A percentile compares a stretch with the other conserved stretches of the same genome.
phyloP scores from a whole-genome alignment of 2,113 vertebrate species.

The Bos taurus region DNA sequence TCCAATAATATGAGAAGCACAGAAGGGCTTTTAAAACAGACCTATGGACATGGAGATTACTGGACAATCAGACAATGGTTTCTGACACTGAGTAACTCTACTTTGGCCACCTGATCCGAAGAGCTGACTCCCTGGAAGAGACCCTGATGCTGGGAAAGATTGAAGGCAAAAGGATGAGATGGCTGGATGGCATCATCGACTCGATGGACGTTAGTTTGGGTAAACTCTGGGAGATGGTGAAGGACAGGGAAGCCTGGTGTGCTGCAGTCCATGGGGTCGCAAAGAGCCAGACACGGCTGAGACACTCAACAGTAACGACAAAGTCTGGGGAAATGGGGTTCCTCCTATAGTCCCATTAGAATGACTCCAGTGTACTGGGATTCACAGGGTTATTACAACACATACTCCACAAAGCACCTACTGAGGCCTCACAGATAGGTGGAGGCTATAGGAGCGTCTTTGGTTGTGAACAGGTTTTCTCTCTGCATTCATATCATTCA shows the following conservation, averaged over 20 bases:
- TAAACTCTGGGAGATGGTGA: not conserved
- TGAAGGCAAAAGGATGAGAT: not conserved
- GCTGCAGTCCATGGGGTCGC: not conserved
- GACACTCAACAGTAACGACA: not conserved
- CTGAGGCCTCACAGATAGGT: too few species aligned
- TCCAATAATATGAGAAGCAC: not conserved
- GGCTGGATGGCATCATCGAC: not conserved
- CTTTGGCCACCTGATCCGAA: fast-evolving
- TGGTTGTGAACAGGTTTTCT: fast-evolving
- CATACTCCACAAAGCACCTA: too few species aligned
- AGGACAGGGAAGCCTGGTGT: not conserved
- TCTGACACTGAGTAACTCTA: fast-evolving
- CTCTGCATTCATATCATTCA: not conserved
- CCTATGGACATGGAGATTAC: fast-evolving
- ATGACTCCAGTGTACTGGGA: fast-evolving
- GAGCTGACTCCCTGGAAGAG: not conserved
- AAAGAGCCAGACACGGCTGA: fast-evolving
- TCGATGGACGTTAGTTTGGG: fast-evolving
- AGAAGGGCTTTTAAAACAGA: too few species aligned
- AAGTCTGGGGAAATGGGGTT: not conserved
- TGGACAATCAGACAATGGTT: fast-evolving
- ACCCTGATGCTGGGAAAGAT: not conserved
- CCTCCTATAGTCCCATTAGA: fast-evolving
- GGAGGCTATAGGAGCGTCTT: fast-evolving
- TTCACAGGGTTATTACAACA: fast-evolving